Percentiles rank a stretch among this genome's conserved stretches.
Evolutionary conservation across 2,888 invertebrate genomes (phyloP).

Genomic region (Tryphoninae sp.): DNA sequence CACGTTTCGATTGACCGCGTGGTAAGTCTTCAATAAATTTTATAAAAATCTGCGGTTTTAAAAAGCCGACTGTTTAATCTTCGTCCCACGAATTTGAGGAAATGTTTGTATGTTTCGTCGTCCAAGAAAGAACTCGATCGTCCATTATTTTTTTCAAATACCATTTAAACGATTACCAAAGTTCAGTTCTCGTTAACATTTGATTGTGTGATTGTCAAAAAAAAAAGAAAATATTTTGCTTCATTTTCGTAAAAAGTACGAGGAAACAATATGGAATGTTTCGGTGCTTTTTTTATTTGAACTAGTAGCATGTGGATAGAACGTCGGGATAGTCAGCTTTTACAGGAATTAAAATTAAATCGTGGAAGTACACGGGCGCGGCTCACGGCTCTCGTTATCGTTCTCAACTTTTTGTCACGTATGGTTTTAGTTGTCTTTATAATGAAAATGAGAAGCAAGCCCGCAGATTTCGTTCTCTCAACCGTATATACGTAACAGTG

Average conservation of each 20-base stretch:
- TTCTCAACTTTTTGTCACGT: constrained; percentile 73
- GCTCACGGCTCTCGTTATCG: constrained; percentile 75
- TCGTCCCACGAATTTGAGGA: background rate
- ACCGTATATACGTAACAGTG: constrained; percentile 5
- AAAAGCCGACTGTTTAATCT: constrained; percentile 40
- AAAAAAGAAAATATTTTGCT: background rate
- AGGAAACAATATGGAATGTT: background rate
- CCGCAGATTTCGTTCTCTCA: constrained; percentile 48
- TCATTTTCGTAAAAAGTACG: background rate
- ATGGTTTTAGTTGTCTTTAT: constrained; percentile 77
- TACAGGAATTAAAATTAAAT: constrained; percentile 72
- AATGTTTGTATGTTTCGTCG: background rate
- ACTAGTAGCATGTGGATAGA: constrained; percentile 10
- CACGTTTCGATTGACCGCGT: constrained; percentile 14
- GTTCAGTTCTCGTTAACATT: background rate
- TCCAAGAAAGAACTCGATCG: background rate
- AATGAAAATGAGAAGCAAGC: constrained; percentile 72
- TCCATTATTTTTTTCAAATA: background rate
- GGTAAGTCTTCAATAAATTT: constrained; percentile 37
- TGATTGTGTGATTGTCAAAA: background rate
- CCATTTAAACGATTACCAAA: constrained; percentile 18
- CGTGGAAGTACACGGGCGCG: constrained; percentile 62
- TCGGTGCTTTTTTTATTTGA: background rate
- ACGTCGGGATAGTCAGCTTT: constrained; percentile 65
- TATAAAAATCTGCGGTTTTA: constrained; percentile 28